A percentile compares a stretch with the other conserved stretches of the same genome.
These are phyloP conservation scores for Scelioninae gen. 1 DNA, from an alignment of 2,888 invertebrate genomes.

Conservation along the genomic window DNA sequence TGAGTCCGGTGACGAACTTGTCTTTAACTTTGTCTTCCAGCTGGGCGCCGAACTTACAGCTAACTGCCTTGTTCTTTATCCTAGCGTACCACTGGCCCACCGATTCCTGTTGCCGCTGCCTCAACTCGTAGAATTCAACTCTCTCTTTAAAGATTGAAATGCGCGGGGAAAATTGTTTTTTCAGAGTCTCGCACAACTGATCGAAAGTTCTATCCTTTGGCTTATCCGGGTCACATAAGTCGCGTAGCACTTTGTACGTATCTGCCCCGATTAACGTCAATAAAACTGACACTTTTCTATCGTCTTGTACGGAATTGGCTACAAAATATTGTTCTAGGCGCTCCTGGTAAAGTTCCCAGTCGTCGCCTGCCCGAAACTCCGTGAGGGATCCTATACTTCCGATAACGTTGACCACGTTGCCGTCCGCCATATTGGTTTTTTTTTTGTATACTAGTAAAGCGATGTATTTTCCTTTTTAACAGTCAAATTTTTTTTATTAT, in stretches of 20 bases:
- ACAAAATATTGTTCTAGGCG: constrained; percentile 62
- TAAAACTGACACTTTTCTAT: constrained; percentile 55
- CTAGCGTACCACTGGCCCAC: no score
- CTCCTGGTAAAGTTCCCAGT: constrained; percentile 64
- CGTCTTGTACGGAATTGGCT: constrained; percentile 58
- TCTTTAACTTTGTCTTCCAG: no score
- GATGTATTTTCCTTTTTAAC: no score
- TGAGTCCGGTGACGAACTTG: no score
- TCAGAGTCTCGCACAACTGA: constrained; percentile 15
- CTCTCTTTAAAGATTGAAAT: constrained; percentile 26
- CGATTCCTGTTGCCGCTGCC: no score
- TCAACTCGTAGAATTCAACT: background rate
- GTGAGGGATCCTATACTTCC: constrained; percentile 25
- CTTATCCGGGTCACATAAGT: constrained; percentile 21
- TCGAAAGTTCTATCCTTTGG: constrained; percentile 25
- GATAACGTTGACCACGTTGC: no score
- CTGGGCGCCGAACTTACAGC: no score
- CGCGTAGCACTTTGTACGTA: constrained; percentile 54
- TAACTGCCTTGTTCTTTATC: no score
- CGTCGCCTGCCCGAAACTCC: constrained; percentile 55
- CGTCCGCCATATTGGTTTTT: no score
- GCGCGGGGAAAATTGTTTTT: constrained; percentile 30
- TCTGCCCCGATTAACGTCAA: constrained; percentile 61
- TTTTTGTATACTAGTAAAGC: no score
- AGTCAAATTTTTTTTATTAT: no score